phyloP scores from a whole-genome alignment of 2,888 invertebrate genomes.

The Frankliniella intonsa region DNA sequence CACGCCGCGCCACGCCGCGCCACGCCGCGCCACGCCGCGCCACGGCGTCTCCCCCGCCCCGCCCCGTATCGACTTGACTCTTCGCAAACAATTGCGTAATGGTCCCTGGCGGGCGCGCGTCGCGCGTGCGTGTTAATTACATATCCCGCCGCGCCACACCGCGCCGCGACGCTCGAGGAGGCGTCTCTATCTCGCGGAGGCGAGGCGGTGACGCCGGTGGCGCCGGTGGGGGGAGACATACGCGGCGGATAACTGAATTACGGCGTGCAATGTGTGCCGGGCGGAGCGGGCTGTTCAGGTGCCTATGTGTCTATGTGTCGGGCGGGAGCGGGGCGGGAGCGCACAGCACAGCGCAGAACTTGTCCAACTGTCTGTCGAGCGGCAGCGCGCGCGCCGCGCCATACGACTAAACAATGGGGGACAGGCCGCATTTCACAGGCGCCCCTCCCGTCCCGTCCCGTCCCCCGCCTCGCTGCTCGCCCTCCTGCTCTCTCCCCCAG shows the following conservation, averaged over 20 bases:
- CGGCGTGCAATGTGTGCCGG: background rate
- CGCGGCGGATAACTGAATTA: slow-evolving; percentile 19
- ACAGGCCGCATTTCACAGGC: slow-evolving; percentile 8
- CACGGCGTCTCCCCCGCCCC: background rate
- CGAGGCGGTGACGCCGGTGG: no score
- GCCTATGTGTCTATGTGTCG: background rate
- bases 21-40: no score
- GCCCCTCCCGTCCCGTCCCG: background rate
- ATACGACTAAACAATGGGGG: slow-evolving; percentile 14
- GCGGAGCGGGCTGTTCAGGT: background rate
- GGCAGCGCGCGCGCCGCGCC: background rate
- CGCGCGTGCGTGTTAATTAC: no score
- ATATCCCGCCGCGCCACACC: no score
- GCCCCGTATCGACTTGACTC: background rate
- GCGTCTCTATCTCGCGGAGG: no score
- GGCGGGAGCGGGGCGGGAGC: background rate
- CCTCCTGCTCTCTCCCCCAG: background rate
- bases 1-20: no score
- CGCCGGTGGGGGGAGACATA: background rate
- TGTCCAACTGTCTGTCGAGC: slow-evolving; percentile 13
- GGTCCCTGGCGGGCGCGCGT: no score
- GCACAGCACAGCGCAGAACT: background rate
- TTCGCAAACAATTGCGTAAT: no score
- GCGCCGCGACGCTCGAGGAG: no score
- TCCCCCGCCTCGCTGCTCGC: background rate